Base-by-base conservation (phyloP, 1,140 invertebrate species). In the Scaptomyza pallida region DNA sequence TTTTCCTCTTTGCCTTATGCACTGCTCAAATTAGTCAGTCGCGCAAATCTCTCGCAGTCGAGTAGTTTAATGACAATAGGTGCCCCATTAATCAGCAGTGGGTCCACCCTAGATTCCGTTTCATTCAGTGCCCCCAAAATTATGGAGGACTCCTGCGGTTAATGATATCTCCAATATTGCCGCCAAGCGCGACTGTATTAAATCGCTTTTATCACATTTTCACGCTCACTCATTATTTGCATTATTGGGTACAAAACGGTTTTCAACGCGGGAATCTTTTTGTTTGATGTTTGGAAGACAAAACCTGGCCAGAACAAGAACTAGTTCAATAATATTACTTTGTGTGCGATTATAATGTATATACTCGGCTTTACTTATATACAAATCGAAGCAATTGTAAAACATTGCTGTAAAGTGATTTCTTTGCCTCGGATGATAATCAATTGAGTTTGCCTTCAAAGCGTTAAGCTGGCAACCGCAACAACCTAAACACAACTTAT, bases 11-110 rank as follows among this genome's bases (percentile, higher is more conserved):
- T 26, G 12, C 17, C 33, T 61, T 69, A 56, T 51, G 13, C 30
- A 51, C 37, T 57, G 37, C 17, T 16, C 51, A 67, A 75, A 72
- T 75, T 75, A 75, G 72, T 67, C 55, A 60, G 37, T 50, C 26
- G 60, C 61, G 33, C 12, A 71, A 74, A 75, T 72, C 62, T 72
- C 48, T 51, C 6, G 21, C 12, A 17, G 13, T 45, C 60, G 26
- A 40, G 40, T 55, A 41, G 30, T 64, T 67, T 52, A 67, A 65
- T 59, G 62, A 65, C 52, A 70, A 52, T 52, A 44, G 54, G 41
- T 41, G 75, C 17, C 15, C 30, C 41, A 62, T 54, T 61, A 67
- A 48, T 59, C 69, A 63, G 44, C 75, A 44, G 44, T 70, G 21
- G 57, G 48, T 67, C 68, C n/a, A 10, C n/a, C 9, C 23, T 8